These are phyloP conservation scores for Drosophila gaucha DNA, from an alignment of 2,888 invertebrate genomes.

Conservation along the genomic window DNA sequence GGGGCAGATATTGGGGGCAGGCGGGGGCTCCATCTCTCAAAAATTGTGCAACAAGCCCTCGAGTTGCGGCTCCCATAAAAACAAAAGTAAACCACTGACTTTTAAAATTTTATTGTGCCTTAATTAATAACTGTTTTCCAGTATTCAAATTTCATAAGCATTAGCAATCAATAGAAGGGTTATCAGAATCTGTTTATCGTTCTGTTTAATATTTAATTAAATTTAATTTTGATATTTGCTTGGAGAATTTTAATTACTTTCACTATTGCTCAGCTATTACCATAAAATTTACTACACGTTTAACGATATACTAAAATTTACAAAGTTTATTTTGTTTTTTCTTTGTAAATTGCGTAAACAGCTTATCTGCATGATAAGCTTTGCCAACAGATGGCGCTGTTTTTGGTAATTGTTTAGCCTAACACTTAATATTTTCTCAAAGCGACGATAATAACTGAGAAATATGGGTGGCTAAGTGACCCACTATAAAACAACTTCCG, in stretches of 20 bases:
- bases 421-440: neutral
- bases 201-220: neutral
- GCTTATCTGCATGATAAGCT: neutral
- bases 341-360: neutral
- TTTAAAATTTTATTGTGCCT: slow-evolving; percentile 5
- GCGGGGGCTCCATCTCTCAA: too few relatives aligned
- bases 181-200: neutral
- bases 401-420: neutral
- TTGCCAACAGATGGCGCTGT: neutral
- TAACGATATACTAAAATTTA: neutral
- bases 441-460: neutral
- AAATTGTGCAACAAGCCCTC: slow-evolving; percentile 18
- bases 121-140: neutral
- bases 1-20: slow-evolving; percentile 1
- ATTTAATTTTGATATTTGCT: neutral
- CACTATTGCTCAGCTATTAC: too few relatives aligned
- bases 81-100: neutral
- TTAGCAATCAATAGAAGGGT: neutral
- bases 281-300: too few relatives aligned
- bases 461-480: slow-evolving; percentile 21
- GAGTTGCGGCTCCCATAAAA: neutral
- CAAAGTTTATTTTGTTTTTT: neutral
- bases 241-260: slow-evolving; percentile 1
- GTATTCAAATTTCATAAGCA: neutral
- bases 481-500: slow-evolving; percentile 49